phyloP scores from a whole-genome alignment of 2,113 vertebrate species.

The Pachypanchax playfairii region DNA sequence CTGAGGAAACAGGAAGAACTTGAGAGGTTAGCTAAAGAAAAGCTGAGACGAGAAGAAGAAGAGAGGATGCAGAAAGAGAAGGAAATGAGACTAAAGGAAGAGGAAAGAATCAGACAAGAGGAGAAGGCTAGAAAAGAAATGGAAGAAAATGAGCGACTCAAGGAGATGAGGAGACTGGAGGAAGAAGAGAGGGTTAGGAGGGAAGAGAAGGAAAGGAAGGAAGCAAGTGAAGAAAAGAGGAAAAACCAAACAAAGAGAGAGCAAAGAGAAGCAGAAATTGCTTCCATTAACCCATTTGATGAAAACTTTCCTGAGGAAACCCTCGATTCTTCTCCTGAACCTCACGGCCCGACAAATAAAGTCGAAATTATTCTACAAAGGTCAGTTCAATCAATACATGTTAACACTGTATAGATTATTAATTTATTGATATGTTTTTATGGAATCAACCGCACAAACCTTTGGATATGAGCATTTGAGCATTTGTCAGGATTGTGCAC shows the following conservation, averaged over 20 bases:
- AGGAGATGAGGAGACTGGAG: neutral
- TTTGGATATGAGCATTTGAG: too few species aligned
- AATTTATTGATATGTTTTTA: neutral
- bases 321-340: constrained; percentile 3
- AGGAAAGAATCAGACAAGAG: neutral
- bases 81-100: constrained; percentile 7
- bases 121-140: constrained; percentile 9
- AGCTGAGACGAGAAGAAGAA: neutral
- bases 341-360: constrained; percentile 43
- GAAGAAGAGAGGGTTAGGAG: constrained; percentile 3
- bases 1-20: constrained; percentile 7
- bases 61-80: constrained; percentile 13
- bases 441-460: too few species aligned
- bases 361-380: constrained; percentile 84
- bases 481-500: too few species aligned
- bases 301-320: constrained; percentile 70
- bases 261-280: constrained; percentile 2
- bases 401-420: neutral
- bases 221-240: neutral
- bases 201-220: neutral
- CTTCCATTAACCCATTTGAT: constrained; percentile 43
- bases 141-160: constrained; percentile 1
- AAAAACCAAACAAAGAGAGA: neutral
- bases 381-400: constrained; percentile 74
- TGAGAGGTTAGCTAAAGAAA: constrained; percentile 16